phyloP scores from a whole-genome alignment of 2,797 vertebrate genomes.

The Poeciliopsis infans region DNA sequence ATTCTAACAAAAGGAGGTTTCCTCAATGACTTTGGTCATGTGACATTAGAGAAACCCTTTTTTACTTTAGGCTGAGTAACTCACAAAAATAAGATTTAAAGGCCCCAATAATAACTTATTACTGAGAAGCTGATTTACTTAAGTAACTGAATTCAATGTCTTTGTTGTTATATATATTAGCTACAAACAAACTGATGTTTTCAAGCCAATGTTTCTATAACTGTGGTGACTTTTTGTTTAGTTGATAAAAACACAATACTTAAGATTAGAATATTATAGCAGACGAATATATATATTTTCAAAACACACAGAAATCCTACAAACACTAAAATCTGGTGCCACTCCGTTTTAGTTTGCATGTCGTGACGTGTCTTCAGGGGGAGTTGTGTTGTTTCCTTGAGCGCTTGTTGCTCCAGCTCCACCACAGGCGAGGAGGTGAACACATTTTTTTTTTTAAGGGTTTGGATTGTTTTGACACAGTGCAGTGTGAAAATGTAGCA shows the following conservation, averaged over 20 bases:
- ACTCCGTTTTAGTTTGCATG: too few species aligned
- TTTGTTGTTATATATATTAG: neutral
- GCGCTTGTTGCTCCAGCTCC: too few species aligned
- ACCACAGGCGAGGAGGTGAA: too few species aligned
- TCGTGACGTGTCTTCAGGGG: too few species aligned
- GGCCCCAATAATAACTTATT: neutral
- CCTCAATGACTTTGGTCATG: neutral
- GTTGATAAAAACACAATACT: neutral
- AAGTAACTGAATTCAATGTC: neutral
- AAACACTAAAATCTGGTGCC: too few species aligned
- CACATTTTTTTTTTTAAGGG: too few species aligned
- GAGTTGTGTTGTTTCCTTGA: too few species aligned
- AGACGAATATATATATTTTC: too few species aligned
- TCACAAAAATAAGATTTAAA: neutral
- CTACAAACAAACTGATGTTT: neutral
- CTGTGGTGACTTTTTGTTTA: neutral
- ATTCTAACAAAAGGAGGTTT: neutral
- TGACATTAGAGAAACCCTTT: neutral
- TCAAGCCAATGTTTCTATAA: neutral
- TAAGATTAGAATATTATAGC: too few species aligned
- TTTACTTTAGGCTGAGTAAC: neutral
- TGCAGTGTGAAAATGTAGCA: too few species aligned
- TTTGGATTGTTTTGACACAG: too few species aligned
- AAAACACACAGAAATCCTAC: too few species aligned
- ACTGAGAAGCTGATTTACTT: neutral